These are phyloP conservation scores for Danaus melanippus DNA, from an alignment of 1,140 invertebrate genomes.

Conservation along the genomic window DNA sequence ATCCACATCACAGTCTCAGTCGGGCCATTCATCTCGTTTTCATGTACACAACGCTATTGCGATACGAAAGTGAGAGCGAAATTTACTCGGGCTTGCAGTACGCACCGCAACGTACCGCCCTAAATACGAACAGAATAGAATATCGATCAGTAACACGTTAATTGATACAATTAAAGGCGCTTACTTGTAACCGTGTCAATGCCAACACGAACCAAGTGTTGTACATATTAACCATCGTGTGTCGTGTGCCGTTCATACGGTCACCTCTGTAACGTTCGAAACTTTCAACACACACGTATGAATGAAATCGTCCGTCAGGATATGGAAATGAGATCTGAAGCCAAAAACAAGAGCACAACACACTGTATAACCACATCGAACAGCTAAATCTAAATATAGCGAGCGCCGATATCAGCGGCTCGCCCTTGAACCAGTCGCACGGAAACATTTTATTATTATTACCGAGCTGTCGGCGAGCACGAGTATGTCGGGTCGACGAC, in stretches of 20 bases:
- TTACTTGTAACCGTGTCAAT: neutral
- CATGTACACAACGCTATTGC: conserved; percentile 67
- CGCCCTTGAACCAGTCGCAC: conserved; percentile 72
- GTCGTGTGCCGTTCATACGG: neutral
- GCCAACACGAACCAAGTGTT: no score
- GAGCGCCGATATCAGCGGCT: conserved; percentile 70
- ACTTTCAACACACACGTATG: no score
- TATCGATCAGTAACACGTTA: conserved; percentile 43
- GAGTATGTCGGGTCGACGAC: conserved; percentile 69
- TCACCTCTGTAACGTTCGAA: neutral
- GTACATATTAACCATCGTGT: neutral
- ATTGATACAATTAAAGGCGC: conserved; percentile 35
- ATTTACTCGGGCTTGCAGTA: conserved; percentile 62
- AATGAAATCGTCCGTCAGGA: no score
- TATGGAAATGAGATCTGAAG: conserved; percentile 11
- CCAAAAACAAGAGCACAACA: conserved; percentile 32
- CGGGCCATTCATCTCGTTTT: conserved; percentile 70
- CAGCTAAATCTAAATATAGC: conserved; percentile 72
- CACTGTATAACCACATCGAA: conserved; percentile 53
- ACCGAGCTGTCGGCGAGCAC: conserved; percentile 69
- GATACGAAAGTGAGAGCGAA: conserved; percentile 69
- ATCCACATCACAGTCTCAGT: conserved; percentile 63
- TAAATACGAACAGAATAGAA: conserved; percentile 62
- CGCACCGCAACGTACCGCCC: conserved; percentile 56
- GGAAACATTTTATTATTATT: conserved; percentile 73